A percentile compares a stretch with the other conserved stretches of the same genome.
phyloP scores from a whole-genome alignment of 2,113 vertebrate genomes.

The Sardina pilchardus region DNA sequence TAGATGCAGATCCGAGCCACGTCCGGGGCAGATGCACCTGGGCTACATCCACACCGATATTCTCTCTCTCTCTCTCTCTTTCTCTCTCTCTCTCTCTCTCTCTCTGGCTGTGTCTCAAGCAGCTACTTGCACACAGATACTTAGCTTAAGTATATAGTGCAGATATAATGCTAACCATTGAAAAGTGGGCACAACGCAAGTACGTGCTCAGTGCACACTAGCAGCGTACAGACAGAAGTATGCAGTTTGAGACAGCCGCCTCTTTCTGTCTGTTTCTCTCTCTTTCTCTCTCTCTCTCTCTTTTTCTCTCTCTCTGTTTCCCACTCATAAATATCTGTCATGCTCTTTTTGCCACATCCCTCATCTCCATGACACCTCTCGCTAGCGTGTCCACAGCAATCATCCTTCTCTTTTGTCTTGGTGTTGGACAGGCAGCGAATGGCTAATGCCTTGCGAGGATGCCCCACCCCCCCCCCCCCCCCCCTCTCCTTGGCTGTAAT shows the following conservation, averaged over 20 bases:
- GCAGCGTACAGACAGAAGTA: too few species aligned
- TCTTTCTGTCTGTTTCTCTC: neutral
- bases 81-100: neutral
- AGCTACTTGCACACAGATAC: too few species aligned
- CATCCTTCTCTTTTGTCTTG: slow-evolving; percentile 16
- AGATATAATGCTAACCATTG: too few species aligned
- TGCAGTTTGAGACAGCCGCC: too few species aligned
- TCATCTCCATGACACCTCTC: slow-evolving; percentile 9
- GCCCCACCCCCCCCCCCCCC: neutral
- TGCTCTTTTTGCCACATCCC: slow-evolving; percentile 13
- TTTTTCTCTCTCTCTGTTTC: neutral
- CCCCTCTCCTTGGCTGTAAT: neutral
- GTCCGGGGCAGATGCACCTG: neutral
- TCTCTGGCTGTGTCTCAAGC: neutral
- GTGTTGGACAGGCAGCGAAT: neutral
- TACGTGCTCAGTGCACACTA: too few species aligned
- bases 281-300: neutral
- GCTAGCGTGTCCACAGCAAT: neutral
- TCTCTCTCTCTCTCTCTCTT: neutral
- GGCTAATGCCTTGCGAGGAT: neutral
- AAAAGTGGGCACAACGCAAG: too few species aligned
- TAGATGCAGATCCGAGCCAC: neutral
- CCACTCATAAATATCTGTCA: neutral
- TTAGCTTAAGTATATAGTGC: too few species aligned
- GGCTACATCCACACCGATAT: neutral